phyloP scores from a whole-genome alignment of 2,113 vertebrate species.

The Zeus faber region DNA sequence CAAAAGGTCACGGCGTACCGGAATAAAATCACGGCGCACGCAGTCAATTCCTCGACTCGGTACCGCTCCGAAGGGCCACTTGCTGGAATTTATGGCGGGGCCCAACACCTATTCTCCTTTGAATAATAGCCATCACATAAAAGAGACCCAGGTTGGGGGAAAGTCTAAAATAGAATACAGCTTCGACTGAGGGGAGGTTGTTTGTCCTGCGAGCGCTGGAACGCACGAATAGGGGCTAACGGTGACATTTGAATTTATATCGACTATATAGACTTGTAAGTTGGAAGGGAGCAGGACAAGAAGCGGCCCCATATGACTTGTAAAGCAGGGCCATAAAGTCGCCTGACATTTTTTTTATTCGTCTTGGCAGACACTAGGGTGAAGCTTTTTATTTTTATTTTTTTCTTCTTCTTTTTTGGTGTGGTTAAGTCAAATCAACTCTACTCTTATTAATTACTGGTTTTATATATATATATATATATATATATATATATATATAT shows the following conservation, averaged over 20 bases:
- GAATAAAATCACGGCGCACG: slow-evolving; percentile 54
- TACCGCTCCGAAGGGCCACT: slow-evolving; percentile 49
- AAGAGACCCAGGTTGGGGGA: slow-evolving; percentile 40
- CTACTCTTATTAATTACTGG: too few species aligned
- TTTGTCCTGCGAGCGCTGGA: slow-evolving; percentile 40
- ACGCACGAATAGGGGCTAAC: slow-evolving; percentile 47
- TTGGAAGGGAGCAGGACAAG: too few species aligned
- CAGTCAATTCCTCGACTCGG: slow-evolving; percentile 46
- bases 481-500: too few species aligned
- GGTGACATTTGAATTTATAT: slow-evolving; percentile 58
- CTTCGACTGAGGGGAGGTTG: slow-evolving; percentile 20
- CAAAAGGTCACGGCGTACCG: slow-evolving; percentile 63
- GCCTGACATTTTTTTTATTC: too few species aligned
- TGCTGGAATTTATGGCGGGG: slow-evolving; percentile 63
- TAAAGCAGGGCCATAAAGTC: too few species aligned
- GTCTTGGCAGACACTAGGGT: neutral
- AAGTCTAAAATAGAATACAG: slow-evolving; percentile 50
- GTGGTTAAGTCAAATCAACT: too few species aligned
- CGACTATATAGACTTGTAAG: too few species aligned
- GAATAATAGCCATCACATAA: slow-evolving; percentile 59
- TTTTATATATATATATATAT: too few species aligned
- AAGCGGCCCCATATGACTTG: neutral
- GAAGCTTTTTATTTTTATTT: too few species aligned
- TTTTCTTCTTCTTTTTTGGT: too few species aligned
- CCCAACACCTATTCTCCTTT: slow-evolving; percentile 54